Base-by-base conservation (phyloP, 2,797 vertebrate species). In the Linurgus olivaceus region DNA sequence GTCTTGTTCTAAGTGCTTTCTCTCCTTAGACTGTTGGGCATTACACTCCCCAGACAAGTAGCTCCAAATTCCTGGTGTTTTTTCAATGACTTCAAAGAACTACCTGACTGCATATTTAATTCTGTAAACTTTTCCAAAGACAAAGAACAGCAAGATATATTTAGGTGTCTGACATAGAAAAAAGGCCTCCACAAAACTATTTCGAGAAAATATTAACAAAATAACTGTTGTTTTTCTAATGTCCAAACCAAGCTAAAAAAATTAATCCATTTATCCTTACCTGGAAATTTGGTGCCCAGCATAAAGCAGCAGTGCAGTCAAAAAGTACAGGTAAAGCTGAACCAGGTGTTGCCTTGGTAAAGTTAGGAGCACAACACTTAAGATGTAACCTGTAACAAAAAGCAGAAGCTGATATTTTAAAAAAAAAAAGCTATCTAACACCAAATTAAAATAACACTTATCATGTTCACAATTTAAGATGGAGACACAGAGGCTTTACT, bases 231-330 rank as follows among this genome's bases (percentile, higher is more conserved):
- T 31, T 75, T 61, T 77, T 62, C 10, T 20, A 71, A 71, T 81
- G 65, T 75, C 68, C 51, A 90, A 86, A 80, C 65, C 50, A 94
- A 88, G n/a, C 23, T 82, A 79, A 28, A 28, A 71, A 86, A 86
- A 73, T 31, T 4, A 63, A 93, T 61, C 66, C 23, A 68, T 50
- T 68, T 70, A 55, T 66, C 59, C 97, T 97, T 97, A 99, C 99
- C 99, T 99, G 96, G 99, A 99, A 89, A 99, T 99, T 97, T 99
- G 99, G 97, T 99, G 99, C 93, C 99, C 99, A 94, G 99, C 99
- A 94, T 99, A 99, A 84, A 99, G 98, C 95, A 99, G 98, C 84
- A 99, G 94, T 66, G 99, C 99, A 24, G 99, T 99, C 77, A 99
- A 97, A 90, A 99, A 98, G 57, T 99, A 99, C 50, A 99, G 97